These are phyloP conservation scores for Micromussa lordhowensis DNA, from an alignment of 92 coral and sea anemone species.

Conservation along the genomic window DNA sequence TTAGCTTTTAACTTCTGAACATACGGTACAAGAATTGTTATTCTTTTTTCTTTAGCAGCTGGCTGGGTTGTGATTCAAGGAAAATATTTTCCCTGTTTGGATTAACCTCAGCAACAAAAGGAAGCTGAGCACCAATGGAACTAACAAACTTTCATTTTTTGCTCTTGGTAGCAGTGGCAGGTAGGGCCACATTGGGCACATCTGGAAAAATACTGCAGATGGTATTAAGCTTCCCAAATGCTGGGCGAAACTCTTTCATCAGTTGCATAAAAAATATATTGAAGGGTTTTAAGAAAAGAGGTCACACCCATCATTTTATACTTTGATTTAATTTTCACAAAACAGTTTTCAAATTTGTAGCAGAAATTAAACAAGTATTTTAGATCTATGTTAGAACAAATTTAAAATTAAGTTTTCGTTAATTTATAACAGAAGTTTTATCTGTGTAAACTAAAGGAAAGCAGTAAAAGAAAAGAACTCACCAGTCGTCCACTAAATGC, in stretches of 20 bases:
- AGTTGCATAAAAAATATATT: background rate
- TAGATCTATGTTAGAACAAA: too few relatives aligned
- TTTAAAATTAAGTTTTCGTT: background rate
- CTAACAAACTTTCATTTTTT: conserved; percentile 12
- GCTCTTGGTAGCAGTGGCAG: conserved; percentile 69
- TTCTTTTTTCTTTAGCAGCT: too few relatives aligned
- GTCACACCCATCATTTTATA: conserved; percentile 1
- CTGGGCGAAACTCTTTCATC: conserved; percentile 64
- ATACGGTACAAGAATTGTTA: too few relatives aligned
- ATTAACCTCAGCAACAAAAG: too few relatives aligned
- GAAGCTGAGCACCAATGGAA: conserved; percentile 39
- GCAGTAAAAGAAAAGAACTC: conserved; percentile 32
- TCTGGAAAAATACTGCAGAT: conserved; percentile 51
- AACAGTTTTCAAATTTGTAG: too few relatives aligned
- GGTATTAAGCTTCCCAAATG: conserved; percentile 49
- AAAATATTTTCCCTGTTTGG: too few relatives aligned
- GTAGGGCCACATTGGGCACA: conserved; percentile 64
- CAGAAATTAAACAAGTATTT: too few relatives aligned
- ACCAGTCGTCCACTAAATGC: conserved; percentile 55
- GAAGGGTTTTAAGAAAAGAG: background rate
- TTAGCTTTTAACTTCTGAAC: too few relatives aligned
- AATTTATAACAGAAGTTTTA: background rate
- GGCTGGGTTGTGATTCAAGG: too few relatives aligned
- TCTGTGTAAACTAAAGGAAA: background rate
- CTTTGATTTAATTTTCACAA: too few relatives aligned